These are phyloP conservation scores for Apomyelois bistriatella DNA, from an alignment of 2,888 invertebrate species.

Conservation along the genomic window DNA sequence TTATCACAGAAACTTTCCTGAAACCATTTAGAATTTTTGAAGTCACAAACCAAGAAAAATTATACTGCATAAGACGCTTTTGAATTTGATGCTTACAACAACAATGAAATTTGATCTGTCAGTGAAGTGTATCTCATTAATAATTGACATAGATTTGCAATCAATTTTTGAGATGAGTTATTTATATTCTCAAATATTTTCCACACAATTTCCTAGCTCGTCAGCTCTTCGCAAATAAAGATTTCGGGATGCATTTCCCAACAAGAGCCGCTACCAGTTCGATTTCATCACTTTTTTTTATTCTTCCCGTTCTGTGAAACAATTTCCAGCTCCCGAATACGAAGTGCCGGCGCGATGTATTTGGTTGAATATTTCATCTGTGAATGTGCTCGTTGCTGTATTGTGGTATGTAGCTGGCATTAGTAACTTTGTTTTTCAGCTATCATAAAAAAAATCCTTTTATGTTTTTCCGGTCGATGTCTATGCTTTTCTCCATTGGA, in stretches of 20 bases:
- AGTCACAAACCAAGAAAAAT: no score
- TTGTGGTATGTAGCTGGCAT: slow-evolving; percentile 35
- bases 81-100: no score
- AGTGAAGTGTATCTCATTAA: no score
- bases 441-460: no score
- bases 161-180: no score
- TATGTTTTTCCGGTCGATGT: no score
- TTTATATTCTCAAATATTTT: neutral
- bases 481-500: no score
- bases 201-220: neutral
- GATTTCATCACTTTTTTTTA: slow-evolving; percentile 4
- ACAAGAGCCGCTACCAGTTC: neutral
- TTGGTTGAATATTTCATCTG: slow-evolving; percentile 64
- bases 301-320: slow-evolving; percentile 4
- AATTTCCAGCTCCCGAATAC: slow-evolving; percentile 13
- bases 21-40: no score
- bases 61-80: no score
- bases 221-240: slow-evolving; percentile 5
- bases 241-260: neutral
- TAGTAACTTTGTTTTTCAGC: no score
- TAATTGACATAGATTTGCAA: no score
- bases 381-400: slow-evolving; percentile 36
- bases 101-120: no score
- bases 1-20: neutral
- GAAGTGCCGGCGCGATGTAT: slow-evolving; percentile 43